Percentiles rank a stretch among this genome's conserved stretches.
These are phyloP conservation scores for Rhaphigaster nebulosa DNA, from an alignment of 2,888 invertebrate species.

Conservation along the genomic window DNA sequence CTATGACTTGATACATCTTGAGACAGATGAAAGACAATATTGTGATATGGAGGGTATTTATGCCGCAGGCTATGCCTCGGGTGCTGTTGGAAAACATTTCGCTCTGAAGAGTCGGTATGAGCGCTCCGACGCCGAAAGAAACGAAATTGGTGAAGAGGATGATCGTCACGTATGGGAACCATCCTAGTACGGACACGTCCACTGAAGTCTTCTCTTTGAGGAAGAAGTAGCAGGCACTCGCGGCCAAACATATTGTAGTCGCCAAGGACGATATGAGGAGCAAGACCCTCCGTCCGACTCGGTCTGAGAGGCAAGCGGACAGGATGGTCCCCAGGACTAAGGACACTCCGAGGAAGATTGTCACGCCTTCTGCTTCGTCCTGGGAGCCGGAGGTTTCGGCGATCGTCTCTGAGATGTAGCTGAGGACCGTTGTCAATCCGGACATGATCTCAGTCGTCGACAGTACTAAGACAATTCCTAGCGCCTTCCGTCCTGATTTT, in stretches of 20 bases:
- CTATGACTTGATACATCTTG: slow-evolving; percentile 70
- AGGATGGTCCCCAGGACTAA: slow-evolving; percentile 63
- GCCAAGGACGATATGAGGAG: slow-evolving; percentile 63
- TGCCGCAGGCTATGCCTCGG: slow-evolving; percentile 74
- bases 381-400: slow-evolving; percentile 58
- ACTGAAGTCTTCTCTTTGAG: slow-evolving; percentile 59
- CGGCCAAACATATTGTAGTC: slow-evolving; percentile 58
- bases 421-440: slow-evolving; percentile 64
- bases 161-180: slow-evolving; percentile 71
- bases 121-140: slow-evolving; percentile 74
- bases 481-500: slow-evolving; percentile 60
- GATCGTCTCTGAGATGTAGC: slow-evolving; percentile 64
- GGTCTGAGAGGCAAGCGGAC: slow-evolving; percentile 63
- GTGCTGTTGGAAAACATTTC: slow-evolving; percentile 77
- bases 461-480: slow-evolving; percentile 58
- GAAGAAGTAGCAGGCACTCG: slow-evolving; percentile 62
- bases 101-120: slow-evolving; percentile 75
- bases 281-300: slow-evolving; percentile 63
- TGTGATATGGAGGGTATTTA: slow-evolving; percentile 73
- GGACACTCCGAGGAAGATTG: slow-evolving; percentile 64
- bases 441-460: slow-evolving; percentile 62
- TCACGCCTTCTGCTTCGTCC: slow-evolving; percentile 61
- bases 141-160: slow-evolving; percentile 74
- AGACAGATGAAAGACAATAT: slow-evolving; percentile 73
- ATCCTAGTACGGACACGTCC: slow-evolving; percentile 69